Evolutionary conservation across 2,888 invertebrate genomes (phyloP), one percentile per base, ranked within the genome.

Genomic region (Amphipyra berbera): DNA sequence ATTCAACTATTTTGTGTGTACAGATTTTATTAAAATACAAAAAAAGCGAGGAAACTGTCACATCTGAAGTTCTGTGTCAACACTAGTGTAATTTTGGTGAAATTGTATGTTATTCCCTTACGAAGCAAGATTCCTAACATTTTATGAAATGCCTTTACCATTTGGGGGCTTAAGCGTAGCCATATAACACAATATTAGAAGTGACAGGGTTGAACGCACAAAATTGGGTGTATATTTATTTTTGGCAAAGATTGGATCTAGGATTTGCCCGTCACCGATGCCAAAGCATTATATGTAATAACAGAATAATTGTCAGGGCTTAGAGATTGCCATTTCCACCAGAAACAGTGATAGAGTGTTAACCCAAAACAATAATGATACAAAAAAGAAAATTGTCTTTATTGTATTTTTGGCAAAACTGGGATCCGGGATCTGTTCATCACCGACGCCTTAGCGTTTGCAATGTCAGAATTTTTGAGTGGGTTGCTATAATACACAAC

Each of bases 1-100:
- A 59, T 44, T 12, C 10, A 53, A 67, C 62, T 66, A 49, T 68
- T 54, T 42, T 27, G 9, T 7, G 13, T 41, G 14, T 6, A 14
- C 37, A 49, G 33, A 58, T 56, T 61, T 7, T 42, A 45, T 42
- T 58, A 42, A 46, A 67, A 50, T 33, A 60, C 41, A 55, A 14
- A 53, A 57, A 50, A 56, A 14, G 42, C 37, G 15, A 41, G n/a
- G n/a, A 21, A 46, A 44, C 7, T 14, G 35, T 47, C 12, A 40
- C 38, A 33, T 9, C 27, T 35, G 1, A 27, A 13, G 7, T 44
- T 12, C 30, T 30, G 44, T 40, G n/a, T 60, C 48, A 56, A 52
- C 42, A 21, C 14, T 44, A 37, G 15, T 41, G 27, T 71, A 33
- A 38, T 49, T 50, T 54, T 15, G 13, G 12, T 6, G n/a, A 65